Conservation (phyloP, 2,797 vertebrate species). For the Coreius guichenoti region DNA sequence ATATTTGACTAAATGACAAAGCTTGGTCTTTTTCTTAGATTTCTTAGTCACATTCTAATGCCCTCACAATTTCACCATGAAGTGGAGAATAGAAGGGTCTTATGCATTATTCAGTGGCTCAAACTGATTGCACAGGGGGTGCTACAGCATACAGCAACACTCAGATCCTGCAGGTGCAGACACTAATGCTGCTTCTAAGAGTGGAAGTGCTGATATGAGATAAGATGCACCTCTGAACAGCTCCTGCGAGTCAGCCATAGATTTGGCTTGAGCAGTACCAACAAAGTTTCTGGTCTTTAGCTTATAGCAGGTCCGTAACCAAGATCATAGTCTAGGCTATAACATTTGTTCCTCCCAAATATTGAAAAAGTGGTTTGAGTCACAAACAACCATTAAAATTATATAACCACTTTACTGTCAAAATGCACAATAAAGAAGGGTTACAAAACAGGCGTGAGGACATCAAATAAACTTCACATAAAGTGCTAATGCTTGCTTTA, state of each 20-base stretch:
- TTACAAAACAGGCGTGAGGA: not conserved
- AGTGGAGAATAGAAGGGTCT: slow-evolving; percentile 52
- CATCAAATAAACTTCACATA: not conserved
- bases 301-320: not conserved
- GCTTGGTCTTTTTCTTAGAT: not conserved
- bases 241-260: not conserved
- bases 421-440: not conserved
- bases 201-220: slow-evolving; percentile 33
- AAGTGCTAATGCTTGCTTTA: no score
- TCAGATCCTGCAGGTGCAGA: slow-evolving; percentile 42
- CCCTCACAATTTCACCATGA: slow-evolving; percentile 16
- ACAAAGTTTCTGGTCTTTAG: not conserved
- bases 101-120: slow-evolving; percentile 58
- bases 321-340: not conserved
- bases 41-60: slow-evolving; percentile 26
- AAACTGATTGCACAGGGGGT: slow-evolving; percentile 55
- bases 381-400: not conserved
- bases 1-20: not conserved
- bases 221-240: not conserved
- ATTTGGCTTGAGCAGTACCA: not conserved
- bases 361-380: not conserved
- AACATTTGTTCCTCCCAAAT: not conserved
- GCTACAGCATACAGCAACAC: slow-evolving; percentile 41
- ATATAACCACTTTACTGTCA: not conserved
- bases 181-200: slow-evolving; percentile 26